Evolutionary conservation across 1,140 invertebrate genomes (phyloP).

Genomic region (Holotrichia oblita): DNA sequence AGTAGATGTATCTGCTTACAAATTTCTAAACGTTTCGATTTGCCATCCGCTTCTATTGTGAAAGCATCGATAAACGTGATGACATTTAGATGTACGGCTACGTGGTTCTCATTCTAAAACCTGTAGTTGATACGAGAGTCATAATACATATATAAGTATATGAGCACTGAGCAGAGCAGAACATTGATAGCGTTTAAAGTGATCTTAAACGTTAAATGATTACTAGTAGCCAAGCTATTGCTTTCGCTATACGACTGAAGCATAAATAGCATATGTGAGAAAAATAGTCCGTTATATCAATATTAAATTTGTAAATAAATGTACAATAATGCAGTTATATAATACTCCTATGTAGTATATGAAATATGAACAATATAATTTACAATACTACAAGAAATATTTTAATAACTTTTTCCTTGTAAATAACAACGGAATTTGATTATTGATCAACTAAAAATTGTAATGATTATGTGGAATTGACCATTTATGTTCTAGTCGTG

Average conservation of each 20-base stretch:
- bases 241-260: neutral
- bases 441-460: no score
- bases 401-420: no score
- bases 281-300: neutral
- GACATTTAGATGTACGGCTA: conserved; percentile 27
- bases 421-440: no score
- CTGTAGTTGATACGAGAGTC: neutral
- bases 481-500: no score
- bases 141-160: neutral
- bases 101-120: conserved; percentile 1
- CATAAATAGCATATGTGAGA: neutral
- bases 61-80: conserved; percentile 26
- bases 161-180: neutral
- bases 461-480: no score
- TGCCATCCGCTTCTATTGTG: conserved; percentile 10
- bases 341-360: no score
- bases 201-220: neutral
- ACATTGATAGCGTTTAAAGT: neutral
- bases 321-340: no score
- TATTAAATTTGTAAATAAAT: neutral
- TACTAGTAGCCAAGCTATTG: neutral
- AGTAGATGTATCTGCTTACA: neutral
- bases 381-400: no score
- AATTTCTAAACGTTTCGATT: conserved; percentile 21
- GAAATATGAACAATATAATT: no score